phyloP scores from a whole-genome alignment of 30 jellyfish, hydroid and myxozoan genomes.

The Rhopilema esculentum region DNA sequence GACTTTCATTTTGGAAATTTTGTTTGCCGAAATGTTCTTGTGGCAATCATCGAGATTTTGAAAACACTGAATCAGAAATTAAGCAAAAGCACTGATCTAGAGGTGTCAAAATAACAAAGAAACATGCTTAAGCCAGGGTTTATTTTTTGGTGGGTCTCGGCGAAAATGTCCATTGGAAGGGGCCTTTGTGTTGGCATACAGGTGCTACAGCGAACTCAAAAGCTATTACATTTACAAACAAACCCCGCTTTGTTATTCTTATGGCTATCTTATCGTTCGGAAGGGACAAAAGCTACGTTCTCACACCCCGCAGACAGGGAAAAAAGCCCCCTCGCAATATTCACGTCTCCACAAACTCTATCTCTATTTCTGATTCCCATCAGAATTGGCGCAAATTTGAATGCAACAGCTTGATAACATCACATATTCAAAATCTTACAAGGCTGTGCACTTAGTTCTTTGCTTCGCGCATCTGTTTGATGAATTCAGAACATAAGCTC shows the following conservation, averaged over 20 bases:
- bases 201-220: background rate
- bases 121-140: no score
- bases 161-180: background rate
- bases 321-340: background rate
- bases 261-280: background rate
- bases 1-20: no score
- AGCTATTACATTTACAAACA: background rate
- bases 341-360: background rate
- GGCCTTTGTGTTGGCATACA: background rate
- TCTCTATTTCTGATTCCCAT: background rate
- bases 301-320: background rate
- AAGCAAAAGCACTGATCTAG: no score
- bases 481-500: no score
- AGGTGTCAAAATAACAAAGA: no score
- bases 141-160: no score
- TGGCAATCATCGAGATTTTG: no score
- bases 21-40: no score
- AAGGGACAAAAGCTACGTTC: background rate
- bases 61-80: no score
- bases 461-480: background rate
- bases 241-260: background rate
- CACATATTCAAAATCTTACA: background rate
- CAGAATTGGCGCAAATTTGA: background rate
- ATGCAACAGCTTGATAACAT: background rate
- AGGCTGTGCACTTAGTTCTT: background rate